phyloP scores from a whole-genome alignment of 2,888 invertebrate genomes.

The Drosophila incognita region DNA sequence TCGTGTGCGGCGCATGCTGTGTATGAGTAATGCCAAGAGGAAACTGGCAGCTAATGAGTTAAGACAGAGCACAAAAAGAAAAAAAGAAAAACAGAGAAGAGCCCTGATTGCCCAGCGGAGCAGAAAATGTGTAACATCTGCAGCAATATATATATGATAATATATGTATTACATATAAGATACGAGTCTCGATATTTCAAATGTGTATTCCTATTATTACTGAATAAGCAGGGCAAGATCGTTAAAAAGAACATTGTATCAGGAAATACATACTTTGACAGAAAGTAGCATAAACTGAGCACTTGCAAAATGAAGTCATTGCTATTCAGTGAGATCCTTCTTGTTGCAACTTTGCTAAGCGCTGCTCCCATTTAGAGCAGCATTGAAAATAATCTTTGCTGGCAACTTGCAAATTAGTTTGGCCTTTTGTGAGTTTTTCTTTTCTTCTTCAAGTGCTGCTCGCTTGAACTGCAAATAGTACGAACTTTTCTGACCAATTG shows the following conservation, averaged over 20 bases:
- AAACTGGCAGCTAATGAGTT: constrained; percentile 3
- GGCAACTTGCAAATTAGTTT: background rate
- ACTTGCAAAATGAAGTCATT: background rate
- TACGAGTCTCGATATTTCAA: too few species aligned
- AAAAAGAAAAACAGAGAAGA: background rate
- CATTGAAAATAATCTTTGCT: background rate
- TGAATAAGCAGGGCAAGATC: too few species aligned
- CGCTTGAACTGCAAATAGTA: background rate
- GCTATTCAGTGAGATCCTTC: background rate
- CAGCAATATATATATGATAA: background rate
- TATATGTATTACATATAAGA: background rate
- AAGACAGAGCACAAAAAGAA: background rate
- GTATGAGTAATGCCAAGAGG: constrained; percentile 32
- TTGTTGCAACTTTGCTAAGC: background rate
- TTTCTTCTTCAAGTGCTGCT: background rate
- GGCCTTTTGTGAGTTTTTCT: background rate
- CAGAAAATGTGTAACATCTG: background rate
- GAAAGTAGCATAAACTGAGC: background rate
- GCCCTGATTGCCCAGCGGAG: background rate
- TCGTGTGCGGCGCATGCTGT: constrained; percentile 17
- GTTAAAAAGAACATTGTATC: too few species aligned
- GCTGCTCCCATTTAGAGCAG: background rate
- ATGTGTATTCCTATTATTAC: too few species aligned
- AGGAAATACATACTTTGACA: too few species aligned
- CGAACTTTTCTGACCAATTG: background rate